These are phyloP conservation scores for Dicranocentrus wangi DNA, from an alignment of 2,888 invertebrate genomes.

Conservation along the genomic window DNA sequence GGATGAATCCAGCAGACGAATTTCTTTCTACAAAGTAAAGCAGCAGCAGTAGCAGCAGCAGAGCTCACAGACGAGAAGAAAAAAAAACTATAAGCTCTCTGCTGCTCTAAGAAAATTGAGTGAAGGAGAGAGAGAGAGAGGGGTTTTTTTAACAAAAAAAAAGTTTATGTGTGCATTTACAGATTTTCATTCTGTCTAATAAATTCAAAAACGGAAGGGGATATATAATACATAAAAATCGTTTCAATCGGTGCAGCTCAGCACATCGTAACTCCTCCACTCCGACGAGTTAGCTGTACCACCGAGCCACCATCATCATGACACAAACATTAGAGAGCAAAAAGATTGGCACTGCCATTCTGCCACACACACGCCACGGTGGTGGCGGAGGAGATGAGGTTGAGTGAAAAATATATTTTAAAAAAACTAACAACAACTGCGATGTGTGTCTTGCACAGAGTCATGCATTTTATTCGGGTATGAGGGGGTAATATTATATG, in stretches of 20 bases:
- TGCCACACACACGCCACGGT: no score
- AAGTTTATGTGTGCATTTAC: constrained; percentile 14
- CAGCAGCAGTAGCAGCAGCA: constrained; percentile 7
- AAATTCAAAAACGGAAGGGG: constrained; percentile 28
- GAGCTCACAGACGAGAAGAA: not conserved
- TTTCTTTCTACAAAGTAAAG: not conserved
- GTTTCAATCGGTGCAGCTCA: no score
- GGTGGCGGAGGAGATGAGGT: no score
- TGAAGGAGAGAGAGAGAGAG: constrained; percentile 1
- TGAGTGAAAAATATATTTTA: no score
- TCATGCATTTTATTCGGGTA: no score
- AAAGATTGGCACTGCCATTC: no score
- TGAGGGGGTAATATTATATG: no score
- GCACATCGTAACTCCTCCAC: no score
- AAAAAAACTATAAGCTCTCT: not conserved
- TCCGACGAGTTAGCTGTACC: no score
- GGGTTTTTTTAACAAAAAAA: not conserved
- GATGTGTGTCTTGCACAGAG: not conserved
- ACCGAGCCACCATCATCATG: no score
- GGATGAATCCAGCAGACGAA: constrained; percentile 36
- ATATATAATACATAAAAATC: constrained; percentile 25
- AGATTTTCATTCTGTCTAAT: constrained; percentile 15
- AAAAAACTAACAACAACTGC: no score
- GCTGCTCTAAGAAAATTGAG: constrained; percentile 9
- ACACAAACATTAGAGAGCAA: no score